Base-by-base conservation (phyloP, 2,797 vertebrate genomes). In the Naso thynnoides region DNA sequence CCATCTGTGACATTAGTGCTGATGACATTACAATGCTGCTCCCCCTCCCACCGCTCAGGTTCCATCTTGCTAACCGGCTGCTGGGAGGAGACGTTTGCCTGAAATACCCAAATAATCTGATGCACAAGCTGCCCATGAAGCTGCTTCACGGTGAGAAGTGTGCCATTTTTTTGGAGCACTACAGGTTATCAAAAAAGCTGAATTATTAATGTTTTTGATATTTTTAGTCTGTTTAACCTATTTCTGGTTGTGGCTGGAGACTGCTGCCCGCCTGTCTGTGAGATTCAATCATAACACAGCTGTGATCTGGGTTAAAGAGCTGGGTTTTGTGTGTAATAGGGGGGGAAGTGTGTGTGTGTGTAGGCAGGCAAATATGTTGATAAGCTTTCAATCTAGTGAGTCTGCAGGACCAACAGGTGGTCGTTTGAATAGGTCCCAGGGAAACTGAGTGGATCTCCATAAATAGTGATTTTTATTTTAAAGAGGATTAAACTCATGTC, bases 191-290 rank as follows among this genome's bases (percentile, higher is more conserved):
- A 91, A 91, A 91, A 92, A 90, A 89, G 68, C 86, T 90, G 82
- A 94, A 95, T 94, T 93, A 94, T 94, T 92, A 93, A 94, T 93
- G 91, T 91, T 92, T 92, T 85, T 68, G 72, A 83, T 93, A 93
- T 94, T 94, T 94, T 93, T 94, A 94, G 93, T 81, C 84, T 88
- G 80, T 94, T 94, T 95, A 93, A 93, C 93, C 93, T 91, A 93
- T 94, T 95, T 94, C 82, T 90, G 85, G 90, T 92, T 93, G 78
- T 92, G 91, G 89, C 92, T 93, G 87, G 92, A 94, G 93, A 93
- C 89, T 76, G 83, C 79, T 88, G 79, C 78, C 83, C 31, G 84
- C 83, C 66, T 84, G 90, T 91, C 93, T 93, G 88, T 86, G 92
- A 91, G 83, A 93, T 81, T 88, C 76, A 89, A 76, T 93, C 91